Evolutionary conservation across 2,888 invertebrate genomes (phyloP).

Genomic region (Volucella bombylans): DNA sequence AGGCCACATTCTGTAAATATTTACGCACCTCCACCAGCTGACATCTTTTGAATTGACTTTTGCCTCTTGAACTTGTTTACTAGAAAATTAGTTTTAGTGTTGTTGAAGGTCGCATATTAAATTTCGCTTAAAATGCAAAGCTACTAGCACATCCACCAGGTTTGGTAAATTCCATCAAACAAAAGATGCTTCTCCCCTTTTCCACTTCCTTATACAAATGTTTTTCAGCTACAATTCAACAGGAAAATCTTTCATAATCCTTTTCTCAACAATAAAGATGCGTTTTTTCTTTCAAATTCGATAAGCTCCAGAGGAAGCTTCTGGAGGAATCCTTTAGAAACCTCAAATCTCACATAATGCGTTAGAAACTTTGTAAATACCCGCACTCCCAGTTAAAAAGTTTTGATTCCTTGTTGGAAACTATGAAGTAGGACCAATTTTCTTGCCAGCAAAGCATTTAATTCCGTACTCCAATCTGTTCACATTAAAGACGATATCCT

Average conservation of each 20-base stretch:
- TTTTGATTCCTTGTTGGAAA: background rate
- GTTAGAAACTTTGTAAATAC: slow-evolving; percentile 16
- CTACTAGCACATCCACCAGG: too few relatives aligned
- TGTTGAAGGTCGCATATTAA: too few relatives aligned
- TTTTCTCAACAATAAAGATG: slow-evolving; percentile 3
- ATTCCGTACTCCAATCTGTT: background rate
- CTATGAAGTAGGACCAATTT: background rate
- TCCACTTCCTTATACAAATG: background rate
- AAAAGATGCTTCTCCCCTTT: background rate
- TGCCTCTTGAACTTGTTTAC: too few relatives aligned
- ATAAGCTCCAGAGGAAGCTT: background rate
- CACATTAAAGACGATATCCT: background rate
- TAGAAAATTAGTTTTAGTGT: too few relatives aligned
- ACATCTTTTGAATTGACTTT: too few relatives aligned
- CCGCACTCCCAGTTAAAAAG: background rate
- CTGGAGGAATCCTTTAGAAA: background rate
- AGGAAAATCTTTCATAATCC: background rate
- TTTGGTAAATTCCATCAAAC: too few relatives aligned
- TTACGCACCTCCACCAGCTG: too few relatives aligned
- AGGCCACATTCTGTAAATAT: too few relatives aligned
- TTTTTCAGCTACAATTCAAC: slow-evolving; percentile 9
- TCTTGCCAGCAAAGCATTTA: background rate
- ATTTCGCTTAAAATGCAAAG: too few relatives aligned
- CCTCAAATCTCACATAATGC: slow-evolving; percentile 12
- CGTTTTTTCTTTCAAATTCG: background rate